These are phyloP conservation scores for Hyles vespertilio DNA, from an alignment of 1,140 invertebrate genomes.

Conservation along the genomic window DNA sequence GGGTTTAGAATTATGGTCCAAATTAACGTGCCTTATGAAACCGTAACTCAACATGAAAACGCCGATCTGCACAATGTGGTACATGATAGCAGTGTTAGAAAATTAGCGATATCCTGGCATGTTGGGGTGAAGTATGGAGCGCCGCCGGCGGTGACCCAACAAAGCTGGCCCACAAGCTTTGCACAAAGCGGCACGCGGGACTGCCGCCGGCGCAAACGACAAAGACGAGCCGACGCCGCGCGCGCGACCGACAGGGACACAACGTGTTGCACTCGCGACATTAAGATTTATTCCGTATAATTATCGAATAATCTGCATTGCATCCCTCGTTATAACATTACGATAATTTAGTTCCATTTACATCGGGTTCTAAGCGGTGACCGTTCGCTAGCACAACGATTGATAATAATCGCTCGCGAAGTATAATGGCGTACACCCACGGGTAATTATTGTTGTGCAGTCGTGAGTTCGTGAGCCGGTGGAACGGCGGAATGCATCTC, in stretches of 20 bases:
- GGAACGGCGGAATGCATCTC: constrained; percentile 71
- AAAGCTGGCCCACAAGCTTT: constrained; percentile 37
- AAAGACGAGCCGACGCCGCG: constrained; percentile 19
- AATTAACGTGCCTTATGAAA: no score
- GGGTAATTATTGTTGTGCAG: constrained; percentile 74
- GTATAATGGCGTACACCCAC: constrained; percentile 74
- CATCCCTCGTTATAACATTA: constrained; percentile 65
- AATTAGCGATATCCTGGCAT: constrained; percentile 69
- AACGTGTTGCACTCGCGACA: constrained; percentile 33
- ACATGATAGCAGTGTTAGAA: constrained; percentile 68
- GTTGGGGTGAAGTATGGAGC: constrained; percentile 60
- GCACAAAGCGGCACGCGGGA: constrained; percentile 37
- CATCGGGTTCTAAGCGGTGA: constrained; percentile 67
- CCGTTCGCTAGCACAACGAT: constrained; percentile 67
- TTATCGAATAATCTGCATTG: constrained; percentile 68
- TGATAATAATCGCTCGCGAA: constrained; percentile 75
- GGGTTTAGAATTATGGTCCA: no score
- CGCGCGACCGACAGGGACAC: constrained; percentile 29
- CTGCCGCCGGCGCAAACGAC: constrained; percentile 34
- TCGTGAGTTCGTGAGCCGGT: constrained; percentile 72
- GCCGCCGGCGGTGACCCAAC: constrained; percentile 51
- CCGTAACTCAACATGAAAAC: no score
- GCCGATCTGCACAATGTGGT: constrained; percentile 30
- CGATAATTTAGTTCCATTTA: constrained; percentile 66
- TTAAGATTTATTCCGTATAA: constrained; percentile 65